These are phyloP conservation scores for Aplidium turbinatum DNA, from an alignment of 23 tunicate genomes.

Conservation along the genomic window DNA sequence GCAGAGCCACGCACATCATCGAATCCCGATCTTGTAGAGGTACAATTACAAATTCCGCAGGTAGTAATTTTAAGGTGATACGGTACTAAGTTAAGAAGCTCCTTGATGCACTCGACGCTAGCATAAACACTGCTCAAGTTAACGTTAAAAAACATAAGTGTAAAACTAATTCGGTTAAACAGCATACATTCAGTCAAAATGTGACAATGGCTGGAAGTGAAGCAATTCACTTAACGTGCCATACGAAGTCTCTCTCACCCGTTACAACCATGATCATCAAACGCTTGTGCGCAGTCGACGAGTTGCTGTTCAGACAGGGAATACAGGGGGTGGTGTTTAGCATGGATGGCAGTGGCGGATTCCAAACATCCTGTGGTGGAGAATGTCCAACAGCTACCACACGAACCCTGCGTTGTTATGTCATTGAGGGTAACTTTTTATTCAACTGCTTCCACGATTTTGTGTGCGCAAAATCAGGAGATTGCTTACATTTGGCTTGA, in stretches of 20 bases:
- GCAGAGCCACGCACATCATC: no score
- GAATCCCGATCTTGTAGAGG: no score
- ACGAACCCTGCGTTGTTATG: slow-evolving; percentile 32
- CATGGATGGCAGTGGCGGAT: slow-evolving; percentile 90
- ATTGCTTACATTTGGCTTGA: background rate
- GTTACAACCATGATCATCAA: slow-evolving; percentile 86
- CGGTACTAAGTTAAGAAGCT: no score
- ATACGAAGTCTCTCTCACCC: slow-evolving; percentile 81
- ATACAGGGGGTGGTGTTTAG: slow-evolving; percentile 49
- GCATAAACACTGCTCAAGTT: no score
- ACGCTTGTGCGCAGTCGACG: slow-evolving; percentile 87
- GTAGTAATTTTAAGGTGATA: no score
- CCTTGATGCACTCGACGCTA: no score
- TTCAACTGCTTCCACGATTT: background rate
- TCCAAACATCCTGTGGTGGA: slow-evolving; percentile 97
- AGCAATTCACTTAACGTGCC: no score
- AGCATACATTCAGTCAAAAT: no score
- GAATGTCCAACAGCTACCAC: slow-evolving; percentile 99
- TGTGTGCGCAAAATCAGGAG: background rate
- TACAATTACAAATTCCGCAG: no score
- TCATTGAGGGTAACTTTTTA: background rate
- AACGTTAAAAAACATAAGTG: no score
- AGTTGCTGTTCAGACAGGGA: slow-evolving; percentile 91
- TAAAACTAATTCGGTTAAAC: no score
- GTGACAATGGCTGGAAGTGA: no score